Evolutionary conservation across 2,888 invertebrate genomes (phyloP), one percentile per base, ranked within the genome.

Genomic region (Deilephila elpenor): DNA sequence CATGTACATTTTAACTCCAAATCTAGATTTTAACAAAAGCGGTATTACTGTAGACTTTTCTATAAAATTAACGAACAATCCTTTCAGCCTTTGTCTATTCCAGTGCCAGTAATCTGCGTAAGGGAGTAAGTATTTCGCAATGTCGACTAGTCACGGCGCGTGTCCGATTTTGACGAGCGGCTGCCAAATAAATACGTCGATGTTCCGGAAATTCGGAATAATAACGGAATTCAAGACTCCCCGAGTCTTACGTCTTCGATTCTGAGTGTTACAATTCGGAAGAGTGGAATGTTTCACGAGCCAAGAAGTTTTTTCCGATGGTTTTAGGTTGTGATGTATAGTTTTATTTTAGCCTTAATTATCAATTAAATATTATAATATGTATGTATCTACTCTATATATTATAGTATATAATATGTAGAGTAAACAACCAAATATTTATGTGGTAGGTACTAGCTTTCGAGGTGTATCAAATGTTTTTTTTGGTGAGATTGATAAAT

Each of bases 181-280:
- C 71, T 71, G 59, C 71, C 71, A 71, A 71, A 71, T 71, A 71
- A 71, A 71, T 71, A 53, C 71, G 71, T 59, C 34, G 71, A 71
- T 59, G 59, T 71, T 34, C 71, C 34, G 71, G 71, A 71, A 71
- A 71, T 71, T 71, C 59, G 71, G 71, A 71, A 71, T 71, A 71
- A 59, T 34, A 71, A 32, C 51, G 44, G 67, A 67, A 67, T 67
- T 25, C 51, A 25, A 5, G 67, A 67, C 44, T 51, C 67, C 6
- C 1, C 37, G 20, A 25, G 51, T 51, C 67, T 17, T 51, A 51
- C 51, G 44, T 51, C 67, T 44, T 67, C 67, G 67, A 67, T 20
- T 44, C 37, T 20, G 44, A 25, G 17, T 25, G 25, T 67, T 67
- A 44, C 44, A 44, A 37, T 67, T 67, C 67, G 51, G 44, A 34